Evolutionary conservation across 1,140 invertebrate species (phyloP), one percentile per base, ranked within the genome.

Genomic region (Sinonovacula constricta): DNA sequence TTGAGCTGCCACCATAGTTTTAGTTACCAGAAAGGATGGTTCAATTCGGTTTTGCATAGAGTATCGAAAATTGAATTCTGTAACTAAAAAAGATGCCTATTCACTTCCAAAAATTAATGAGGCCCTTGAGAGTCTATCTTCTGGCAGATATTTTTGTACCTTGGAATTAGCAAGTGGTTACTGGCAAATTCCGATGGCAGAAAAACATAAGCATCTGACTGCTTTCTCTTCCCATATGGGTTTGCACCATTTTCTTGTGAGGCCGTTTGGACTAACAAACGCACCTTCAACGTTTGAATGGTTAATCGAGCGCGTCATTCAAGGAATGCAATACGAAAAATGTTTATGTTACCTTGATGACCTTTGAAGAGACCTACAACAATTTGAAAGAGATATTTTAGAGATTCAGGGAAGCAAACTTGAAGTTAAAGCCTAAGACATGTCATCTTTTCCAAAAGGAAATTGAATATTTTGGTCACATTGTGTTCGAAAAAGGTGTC

Each of bases 21-120:
- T 83, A 15, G 69, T 82, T 28, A 93, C 93, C 54, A 94, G 94
- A 68, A 92, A 92, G 45, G 83, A 92, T 87, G 88, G 91, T 63
- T 60, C 87, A 59, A 54, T 85, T 26, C 83, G 90, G 69, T 76
- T 92, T 76, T 92, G 88, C 78, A 76, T 93, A 0, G 92, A 93
- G 83, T 93, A 88, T 81, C 53, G 92, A 33, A 59, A 71, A 36
- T 39, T 93, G 14, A 93, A 93, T 82, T 5, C 3, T 66, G 83
- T 79, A 0, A 92, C 89, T 0, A 83, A 86, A 1, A 81, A 85
- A 33, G 92, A 93, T 81, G 85, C 78, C 45, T 93, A 91, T 80
- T 92, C 93, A 82, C 63, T 93, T 4, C 92, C 91, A 1, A 51
- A 81, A 0, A 92, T 93, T 36, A 88, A 92, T 26, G 90, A 92